Evolutionary conservation across 2,797 vertebrate genomes (phyloP), one percentile per base, ranked within the genome.

Genomic region (Chiloscyllium punctatum): DNA sequence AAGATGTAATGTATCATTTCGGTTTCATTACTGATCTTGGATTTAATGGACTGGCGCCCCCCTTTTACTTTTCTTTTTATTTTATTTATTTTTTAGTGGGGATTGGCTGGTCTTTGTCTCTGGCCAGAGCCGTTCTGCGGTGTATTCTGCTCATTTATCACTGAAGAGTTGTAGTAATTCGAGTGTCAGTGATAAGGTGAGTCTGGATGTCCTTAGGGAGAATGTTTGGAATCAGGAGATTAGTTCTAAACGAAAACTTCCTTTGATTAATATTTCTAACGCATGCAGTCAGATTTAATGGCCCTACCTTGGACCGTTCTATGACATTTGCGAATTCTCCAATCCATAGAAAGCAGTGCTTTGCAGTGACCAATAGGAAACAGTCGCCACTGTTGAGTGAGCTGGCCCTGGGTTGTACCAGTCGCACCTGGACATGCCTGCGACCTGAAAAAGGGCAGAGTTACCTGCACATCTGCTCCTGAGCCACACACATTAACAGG

Each of bases 361-460:
- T 96, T 0, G 97, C 96, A 0, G 97, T 97, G 90, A 98, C 97
- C 96, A 98, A 97, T 95, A 98, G 97, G 97, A 98, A 98, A 96
- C 98, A 98, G 97, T 98, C 98, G 6, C 98, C 98, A 0, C 98
- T 98, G 97, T 98, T 98, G 92, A 98, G 97, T 0, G 97, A 98
- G 1, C 71, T 95, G 0, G 94, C 97, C 0, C 96, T 96, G 0
- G 98, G 98, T 97, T 98, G 97, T 96, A 98, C 98, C 96, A 98
- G 96, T 33, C 98, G 97, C 37, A 97, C 98, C 97, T 98, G 98
- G 74, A 98, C 97, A 87, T 96, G 97, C 96, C 96, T 97, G 96
- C 97, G 97, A 69, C 98, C 98, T 98, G 97, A 27, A 15, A 30
- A 96, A 96, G 95, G 66, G 42, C 84, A 96, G 84, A 87, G 84